phyloP scores from a whole-genome alignment of 2,888 invertebrate genomes.

The Hipparchia sbordonii region DNA sequence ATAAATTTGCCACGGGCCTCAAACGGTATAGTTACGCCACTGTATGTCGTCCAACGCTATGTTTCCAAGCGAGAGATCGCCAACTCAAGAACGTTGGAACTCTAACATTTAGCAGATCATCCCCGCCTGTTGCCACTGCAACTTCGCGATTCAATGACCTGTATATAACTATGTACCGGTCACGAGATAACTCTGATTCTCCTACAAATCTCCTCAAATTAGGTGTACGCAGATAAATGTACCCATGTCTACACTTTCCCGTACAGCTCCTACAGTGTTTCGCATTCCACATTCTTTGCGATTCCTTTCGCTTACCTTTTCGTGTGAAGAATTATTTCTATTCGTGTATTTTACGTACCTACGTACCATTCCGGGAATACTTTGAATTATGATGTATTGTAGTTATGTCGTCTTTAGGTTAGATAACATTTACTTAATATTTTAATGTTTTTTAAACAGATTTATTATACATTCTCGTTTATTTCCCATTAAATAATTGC shows the following conservation, averaged over 20 bases:
- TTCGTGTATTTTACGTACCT: constrained; percentile 7
- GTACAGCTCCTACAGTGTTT: constrained; percentile 12
- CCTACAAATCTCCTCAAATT: no score
- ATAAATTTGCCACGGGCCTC: no score
- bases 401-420: not conserved
- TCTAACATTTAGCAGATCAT: no score
- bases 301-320: constrained; percentile 10
- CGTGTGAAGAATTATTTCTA: constrained; percentile 14
- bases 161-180: no score
- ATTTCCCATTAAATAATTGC: not conserved
- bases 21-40: no score
- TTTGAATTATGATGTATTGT: not conserved
- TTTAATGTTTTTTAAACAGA: not conserved
- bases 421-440: not conserved
- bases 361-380: constrained; percentile 5
- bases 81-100: no score
- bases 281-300: constrained; percentile 17
- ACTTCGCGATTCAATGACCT: no score
- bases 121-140: no score
- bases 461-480: not conserved
- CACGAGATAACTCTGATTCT: no score
- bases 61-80: no score
- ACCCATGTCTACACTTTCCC: not conserved
- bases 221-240: not conserved
- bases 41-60: no score